Evolutionary conservation across 2,888 invertebrate genomes (phyloP), one percentile per base, ranked within the genome.

Genomic region (Cryptocheilus praepositus): DNA sequence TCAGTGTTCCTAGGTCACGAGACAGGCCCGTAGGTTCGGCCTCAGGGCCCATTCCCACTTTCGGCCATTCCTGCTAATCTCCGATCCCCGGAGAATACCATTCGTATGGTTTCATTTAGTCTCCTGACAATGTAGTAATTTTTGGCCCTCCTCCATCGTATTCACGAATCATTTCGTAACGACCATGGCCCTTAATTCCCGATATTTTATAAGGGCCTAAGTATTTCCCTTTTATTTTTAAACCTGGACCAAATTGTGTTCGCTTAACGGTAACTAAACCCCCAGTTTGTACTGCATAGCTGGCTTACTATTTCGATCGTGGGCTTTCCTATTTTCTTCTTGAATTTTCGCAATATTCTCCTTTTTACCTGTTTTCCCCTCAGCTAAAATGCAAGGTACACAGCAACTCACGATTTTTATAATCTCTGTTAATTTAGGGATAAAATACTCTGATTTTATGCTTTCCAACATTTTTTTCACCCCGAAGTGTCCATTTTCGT

Each of bases 231-330:
- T 8, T 15, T 0, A 61, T 52, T 11, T 61, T 61, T 13, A 21
- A 18, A 0, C 60, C 53, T 5, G 60, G 1, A 0, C 53, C 25
- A 21, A 43, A 61, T 4, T 61, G 60, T 0, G 44, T 53, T 7
- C 53, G 52, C 18, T 61, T 28, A 5, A 61, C 43, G 0, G 52
- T 52, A 0, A 61, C 60, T 0, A 61, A 13, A 4, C 52, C 53
- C 53, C 60, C 2, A 15, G 3, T 0, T 18, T 1, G 5, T 61
- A 61, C 0, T 3, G 3, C n/a, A 8, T 55, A 7, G 55, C 55
- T 3, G 22, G 45, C 16, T 21, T 58, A 8, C 22, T 3, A 0
- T n/a, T 45, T 2, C 16, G 45, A 3, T 45, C 13, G 0, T 45
- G 0, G 0, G 16, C n/a, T 3, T 11, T 21, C 7, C 8, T 45